Conservation (phyloP, 2,113 vertebrate species). For the Hipposideros armiger region DNA sequence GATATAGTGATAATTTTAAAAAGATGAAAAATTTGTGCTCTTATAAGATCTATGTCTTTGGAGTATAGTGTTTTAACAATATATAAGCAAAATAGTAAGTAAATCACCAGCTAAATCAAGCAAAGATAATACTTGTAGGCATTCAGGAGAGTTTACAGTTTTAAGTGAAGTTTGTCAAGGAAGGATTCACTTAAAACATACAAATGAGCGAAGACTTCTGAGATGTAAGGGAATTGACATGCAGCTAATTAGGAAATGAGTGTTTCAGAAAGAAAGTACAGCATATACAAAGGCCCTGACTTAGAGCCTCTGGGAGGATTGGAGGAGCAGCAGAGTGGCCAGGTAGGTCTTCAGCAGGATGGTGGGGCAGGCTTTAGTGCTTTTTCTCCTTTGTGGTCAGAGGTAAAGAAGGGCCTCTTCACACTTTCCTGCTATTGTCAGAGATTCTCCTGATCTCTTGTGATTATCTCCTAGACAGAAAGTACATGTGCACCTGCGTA, state of each 20-base stretch:
- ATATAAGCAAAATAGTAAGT: background rate
- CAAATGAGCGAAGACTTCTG: background rate
- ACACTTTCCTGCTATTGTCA: background rate
- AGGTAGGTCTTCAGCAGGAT: background rate
- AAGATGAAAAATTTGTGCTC: background rate
- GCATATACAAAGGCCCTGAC: background rate
- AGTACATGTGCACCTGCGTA: fast-evolving
- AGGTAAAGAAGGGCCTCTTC: background rate
- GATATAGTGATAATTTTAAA: background rate
- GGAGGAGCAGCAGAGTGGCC: background rate
- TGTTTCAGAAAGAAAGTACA: background rate
- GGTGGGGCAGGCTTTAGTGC: too few relatives aligned
- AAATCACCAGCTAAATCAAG: background rate
- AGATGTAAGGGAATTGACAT: background rate
- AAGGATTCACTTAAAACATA: background rate
- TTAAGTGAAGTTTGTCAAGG: background rate
- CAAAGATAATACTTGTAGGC: background rate
- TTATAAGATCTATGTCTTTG: background rate
- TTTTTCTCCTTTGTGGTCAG: background rate
- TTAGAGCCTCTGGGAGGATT: background rate
- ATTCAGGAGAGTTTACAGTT: background rate
- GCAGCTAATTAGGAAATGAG: background rate
- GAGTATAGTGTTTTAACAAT: background rate
- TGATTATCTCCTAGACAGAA: background rate
- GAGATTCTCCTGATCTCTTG: background rate